phyloP scores from a whole-genome alignment of 2,797 vertebrate genomes.

The Coregonus suidteri region DNA sequence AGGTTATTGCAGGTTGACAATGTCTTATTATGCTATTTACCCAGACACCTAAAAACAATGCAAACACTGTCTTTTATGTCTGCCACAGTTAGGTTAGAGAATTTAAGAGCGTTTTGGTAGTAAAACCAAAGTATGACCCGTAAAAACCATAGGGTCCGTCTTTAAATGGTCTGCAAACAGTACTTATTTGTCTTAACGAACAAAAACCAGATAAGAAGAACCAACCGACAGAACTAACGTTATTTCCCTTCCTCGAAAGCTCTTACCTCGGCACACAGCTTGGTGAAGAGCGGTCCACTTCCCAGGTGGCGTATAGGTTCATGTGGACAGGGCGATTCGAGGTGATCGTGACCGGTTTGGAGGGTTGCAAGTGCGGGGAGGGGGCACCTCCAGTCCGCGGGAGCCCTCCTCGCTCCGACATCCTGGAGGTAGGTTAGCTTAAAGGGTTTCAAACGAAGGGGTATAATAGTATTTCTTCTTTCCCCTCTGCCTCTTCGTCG shows the following conservation, averaged over 20 bases:
- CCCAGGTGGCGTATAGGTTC: constrained; percentile 95
- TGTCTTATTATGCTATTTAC: background rate
- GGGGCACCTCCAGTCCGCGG: constrained; percentile 80
- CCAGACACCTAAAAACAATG: background rate
- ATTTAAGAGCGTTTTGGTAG: background rate
- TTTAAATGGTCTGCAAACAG: background rate
- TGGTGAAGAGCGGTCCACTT: constrained; percentile 90
- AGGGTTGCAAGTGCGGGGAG: constrained; percentile 79
- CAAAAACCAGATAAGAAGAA: constrained; percentile 6
- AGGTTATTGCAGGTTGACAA: background rate
- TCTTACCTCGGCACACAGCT: constrained; percentile 92
- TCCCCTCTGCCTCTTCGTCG: background rate
- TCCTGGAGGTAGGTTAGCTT: constrained; percentile 64
- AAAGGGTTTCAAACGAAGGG: constrained; percentile 26
- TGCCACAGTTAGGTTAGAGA: background rate
- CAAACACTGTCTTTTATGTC: background rate
- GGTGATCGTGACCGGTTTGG: constrained; percentile 79
- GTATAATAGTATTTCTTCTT: background rate
- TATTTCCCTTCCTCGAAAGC: constrained; percentile 3
- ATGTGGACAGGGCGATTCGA: constrained; percentile 89
- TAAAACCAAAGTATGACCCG: background rate
- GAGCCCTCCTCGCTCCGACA: constrained; percentile 83
- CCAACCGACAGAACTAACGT: constrained; percentile 5
- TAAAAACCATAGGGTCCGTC: background rate
- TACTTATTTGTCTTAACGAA: constrained; percentile 14